A percentile compares a stretch with the other conserved stretches of the same genome.
These are phyloP conservation scores for Philotrypesis tridentata DNA, from an alignment of 1,140 invertebrate genomes.

Conservation along the genomic window DNA sequence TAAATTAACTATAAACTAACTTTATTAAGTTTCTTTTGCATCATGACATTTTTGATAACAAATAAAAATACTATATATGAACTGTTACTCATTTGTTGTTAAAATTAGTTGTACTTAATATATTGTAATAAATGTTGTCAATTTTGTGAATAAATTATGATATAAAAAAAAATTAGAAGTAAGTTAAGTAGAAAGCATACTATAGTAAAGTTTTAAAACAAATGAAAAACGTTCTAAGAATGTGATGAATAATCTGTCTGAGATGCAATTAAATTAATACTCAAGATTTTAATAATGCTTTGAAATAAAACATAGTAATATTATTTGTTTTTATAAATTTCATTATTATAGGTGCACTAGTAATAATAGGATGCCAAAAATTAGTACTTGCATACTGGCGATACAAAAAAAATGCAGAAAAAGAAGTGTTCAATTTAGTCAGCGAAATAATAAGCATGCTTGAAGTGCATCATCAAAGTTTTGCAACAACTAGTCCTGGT, in stretches of 20 bases:
- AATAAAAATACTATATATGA: conserved; percentile 26
- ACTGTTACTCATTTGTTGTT: conserved; percentile 25
- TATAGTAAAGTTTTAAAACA: neutral
- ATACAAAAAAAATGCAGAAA: conserved; percentile 65
- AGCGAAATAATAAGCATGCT: conserved; percentile 75
- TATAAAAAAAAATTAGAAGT: conserved; percentile 19
- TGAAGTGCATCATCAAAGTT: conserved; percentile 80
- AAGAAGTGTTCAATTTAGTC: conserved; percentile 69
- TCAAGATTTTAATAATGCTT: neutral
- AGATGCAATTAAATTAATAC: no score
- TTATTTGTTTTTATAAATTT: conserved; percentile 5
- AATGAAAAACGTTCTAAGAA: no score
- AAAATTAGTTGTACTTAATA: neutral
- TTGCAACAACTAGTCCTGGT: conserved; percentile 68
- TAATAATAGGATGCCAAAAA: conserved; percentile 66
- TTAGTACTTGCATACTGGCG: conserved; percentile 64
- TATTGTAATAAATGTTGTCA: neutral
- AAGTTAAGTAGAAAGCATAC: conserved; percentile 28
- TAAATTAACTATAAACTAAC: no score
- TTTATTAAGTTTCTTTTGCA: no score
- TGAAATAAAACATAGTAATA: neutral
- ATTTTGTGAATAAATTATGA: conserved; percentile 9
- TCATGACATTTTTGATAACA: conserved; percentile 4
- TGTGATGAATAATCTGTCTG: neutral
- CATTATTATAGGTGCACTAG: conserved; percentile 60